phyloP scores from a whole-genome alignment of 92 coral and sea anemone genomes.

The Siderastrea siderea region DNA sequence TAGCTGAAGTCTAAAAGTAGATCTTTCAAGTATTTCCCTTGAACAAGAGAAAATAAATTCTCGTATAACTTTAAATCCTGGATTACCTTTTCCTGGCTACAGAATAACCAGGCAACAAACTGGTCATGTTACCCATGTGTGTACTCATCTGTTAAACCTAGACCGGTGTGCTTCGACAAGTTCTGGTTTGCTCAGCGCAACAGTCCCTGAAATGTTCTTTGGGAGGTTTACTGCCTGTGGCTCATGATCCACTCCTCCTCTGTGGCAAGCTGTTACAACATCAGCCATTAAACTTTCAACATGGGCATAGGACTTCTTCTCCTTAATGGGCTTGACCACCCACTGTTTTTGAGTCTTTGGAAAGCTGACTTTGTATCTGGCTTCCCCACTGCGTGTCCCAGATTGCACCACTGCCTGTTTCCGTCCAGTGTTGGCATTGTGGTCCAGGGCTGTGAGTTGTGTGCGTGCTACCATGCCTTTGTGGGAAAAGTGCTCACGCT shows the following conservation, averaged over 20 bases:
- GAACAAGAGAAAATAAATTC: too few relatives aligned
- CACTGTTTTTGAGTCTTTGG: conserved; percentile 60
- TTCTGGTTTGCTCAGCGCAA: conserved; percentile 43
- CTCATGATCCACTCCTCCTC: conserved; percentile 35
- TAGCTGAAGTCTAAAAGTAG: too few relatives aligned
- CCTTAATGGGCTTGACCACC: conserved; percentile 61
- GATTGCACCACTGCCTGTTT: conserved; percentile 58
- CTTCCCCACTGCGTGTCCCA: conserved; percentile 46
- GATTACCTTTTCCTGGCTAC: too few relatives aligned
- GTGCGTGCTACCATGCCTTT: too few relatives aligned
- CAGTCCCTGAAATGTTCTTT: conserved; percentile 38
- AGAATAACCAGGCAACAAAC: too few relatives aligned
- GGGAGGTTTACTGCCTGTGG: conserved; percentile 33
- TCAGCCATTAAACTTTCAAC: conserved; percentile 32
- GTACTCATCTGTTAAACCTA: conserved; percentile 24
- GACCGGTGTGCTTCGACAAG: conserved; percentile 44
- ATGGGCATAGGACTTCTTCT: conserved; percentile 36
- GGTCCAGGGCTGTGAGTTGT: background rate
- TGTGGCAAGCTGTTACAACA: conserved; percentile 28
- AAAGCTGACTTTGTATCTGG: conserved; percentile 50
- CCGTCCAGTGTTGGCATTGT: conserved; percentile 54
- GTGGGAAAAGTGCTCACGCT: too few relatives aligned
- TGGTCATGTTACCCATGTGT: too few relatives aligned
- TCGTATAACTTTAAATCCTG: too few relatives aligned
- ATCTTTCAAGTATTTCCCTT: too few relatives aligned